Conservation (phyloP, 2,888 invertebrate species). For the Galeopsomyia nigrocyanea region DNA sequence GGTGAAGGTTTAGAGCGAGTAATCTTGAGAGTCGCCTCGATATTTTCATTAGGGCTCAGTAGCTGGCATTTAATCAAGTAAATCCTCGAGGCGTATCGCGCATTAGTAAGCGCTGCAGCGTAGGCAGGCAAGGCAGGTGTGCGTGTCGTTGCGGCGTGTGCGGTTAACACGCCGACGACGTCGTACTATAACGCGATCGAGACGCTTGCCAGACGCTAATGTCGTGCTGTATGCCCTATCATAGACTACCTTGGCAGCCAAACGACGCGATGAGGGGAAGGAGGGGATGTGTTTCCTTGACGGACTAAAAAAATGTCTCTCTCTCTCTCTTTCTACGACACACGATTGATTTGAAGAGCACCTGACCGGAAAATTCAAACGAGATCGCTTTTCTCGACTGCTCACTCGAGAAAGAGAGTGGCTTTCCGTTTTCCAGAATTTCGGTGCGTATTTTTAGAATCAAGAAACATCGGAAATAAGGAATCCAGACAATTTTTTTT, state of each 20-base stretch:
- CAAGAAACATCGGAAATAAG: too few relatives aligned
- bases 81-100: conserved; percentile 1
- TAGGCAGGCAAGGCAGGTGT: conserved; percentile 9
- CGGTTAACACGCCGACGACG: conserved; percentile 11
- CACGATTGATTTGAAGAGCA: conserved; percentile 33
- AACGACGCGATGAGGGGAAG: too few relatives aligned
- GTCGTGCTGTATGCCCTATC: too few relatives aligned
- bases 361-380: conserved; percentile 42
- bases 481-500: too few relatives aligned
- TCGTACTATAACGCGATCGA: too few relatives aligned
- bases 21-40: conserved; percentile 5
- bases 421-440: too few relatives aligned
- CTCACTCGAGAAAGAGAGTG: too few relatives aligned
- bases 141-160: conserved; percentile 26
- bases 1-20: neutral
- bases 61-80: conserved; percentile 31
- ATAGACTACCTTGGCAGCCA: too few relatives aligned
- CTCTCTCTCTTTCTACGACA: neutral
- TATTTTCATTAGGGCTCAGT: conserved; percentile 10
- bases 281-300: conserved; percentile 11
- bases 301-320: neutral
- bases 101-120: neutral
- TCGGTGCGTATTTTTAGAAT: too few relatives aligned
- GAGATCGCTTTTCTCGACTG: conserved; percentile 4
- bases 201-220: too few relatives aligned